Evolutionary conservation across 2,888 invertebrate species (phyloP).

Genomic region (Unio delphinus): DNA sequence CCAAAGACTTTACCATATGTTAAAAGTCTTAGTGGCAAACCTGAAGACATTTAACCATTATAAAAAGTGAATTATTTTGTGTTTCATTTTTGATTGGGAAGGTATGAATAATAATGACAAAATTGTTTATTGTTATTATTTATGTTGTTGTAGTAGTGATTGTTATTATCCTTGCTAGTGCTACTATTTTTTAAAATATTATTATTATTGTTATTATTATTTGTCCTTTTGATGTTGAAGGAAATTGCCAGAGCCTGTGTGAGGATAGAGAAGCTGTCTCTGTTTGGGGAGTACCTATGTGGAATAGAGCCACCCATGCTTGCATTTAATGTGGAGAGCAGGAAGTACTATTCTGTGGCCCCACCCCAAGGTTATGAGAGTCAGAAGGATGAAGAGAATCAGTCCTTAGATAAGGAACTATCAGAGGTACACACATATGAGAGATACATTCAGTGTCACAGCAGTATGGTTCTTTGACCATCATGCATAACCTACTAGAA

Average conservation of each 20-base stretch:
- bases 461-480: neutral
- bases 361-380: slow-evolving; percentile 50
- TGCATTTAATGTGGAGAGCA: slow-evolving; percentile 72
- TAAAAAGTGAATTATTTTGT: too few species aligned
- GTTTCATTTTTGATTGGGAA: too few species aligned
- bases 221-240: slow-evolving; percentile 60
- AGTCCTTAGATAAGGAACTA: slow-evolving; percentile 7
- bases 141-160: too few species aligned
- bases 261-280: slow-evolving; percentile 82
- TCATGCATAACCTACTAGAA: too few species aligned
- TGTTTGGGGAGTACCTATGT: slow-evolving; percentile 88
- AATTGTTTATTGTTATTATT: too few species aligned
- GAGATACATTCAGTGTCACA: slow-evolving; percentile 7
- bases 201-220: too few species aligned
- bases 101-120: too few species aligned
- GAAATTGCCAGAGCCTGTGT: slow-evolving; percentile 83
- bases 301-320: slow-evolving; percentile 90
- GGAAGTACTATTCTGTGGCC: slow-evolving; percentile 62
- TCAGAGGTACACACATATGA: slow-evolving; percentile 19
- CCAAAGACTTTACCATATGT: too few species aligned
- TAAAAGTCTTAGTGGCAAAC: too few species aligned
- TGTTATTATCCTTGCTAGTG: too few species aligned
- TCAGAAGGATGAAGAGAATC: slow-evolving; percentile 68
- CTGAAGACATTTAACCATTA: too few species aligned
- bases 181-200: too few species aligned